A percentile compares a stretch with the other conserved stretches of the same genome.
Evolutionary conservation across 2,888 invertebrate species (phyloP).

Genomic region (Plutella xylostella): DNA sequence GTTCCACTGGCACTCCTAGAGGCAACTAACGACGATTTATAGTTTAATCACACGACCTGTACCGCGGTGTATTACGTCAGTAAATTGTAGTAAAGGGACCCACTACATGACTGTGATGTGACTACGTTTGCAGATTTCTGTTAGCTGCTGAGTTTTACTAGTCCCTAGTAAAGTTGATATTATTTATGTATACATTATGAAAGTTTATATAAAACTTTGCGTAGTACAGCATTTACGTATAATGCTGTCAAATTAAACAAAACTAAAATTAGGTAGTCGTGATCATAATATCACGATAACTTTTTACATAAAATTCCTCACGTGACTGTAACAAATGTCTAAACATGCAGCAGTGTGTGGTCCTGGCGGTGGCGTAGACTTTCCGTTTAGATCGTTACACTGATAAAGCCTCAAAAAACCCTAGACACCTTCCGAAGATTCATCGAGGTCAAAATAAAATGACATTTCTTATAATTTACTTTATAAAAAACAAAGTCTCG

Average conservation of each 20-base stretch:
- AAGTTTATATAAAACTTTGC: too few relatives aligned
- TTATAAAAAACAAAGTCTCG: slow-evolving; percentile 1
- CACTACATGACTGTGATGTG: too few relatives aligned
- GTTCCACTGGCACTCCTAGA: background rate
- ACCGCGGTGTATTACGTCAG: slow-evolving; percentile 52
- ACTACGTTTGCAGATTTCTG: too few relatives aligned
- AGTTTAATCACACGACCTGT: slow-evolving; percentile 60
- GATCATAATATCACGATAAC: too few relatives aligned
- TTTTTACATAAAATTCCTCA: slow-evolving; percentile 6
- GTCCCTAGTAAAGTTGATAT: too few relatives aligned
- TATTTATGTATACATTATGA: too few relatives aligned
- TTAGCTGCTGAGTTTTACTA: too few relatives aligned
- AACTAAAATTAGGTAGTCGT: too few relatives aligned
- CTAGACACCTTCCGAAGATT: slow-evolving; percentile 27
- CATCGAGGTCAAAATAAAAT: slow-evolving; percentile 23
- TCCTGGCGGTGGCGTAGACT: slow-evolving; percentile 24
- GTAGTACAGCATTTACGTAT: too few relatives aligned
- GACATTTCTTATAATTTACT: slow-evolving; percentile 6
- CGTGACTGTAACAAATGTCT: background rate
- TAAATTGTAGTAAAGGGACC: slow-evolving; percentile 37
- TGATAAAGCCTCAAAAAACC: slow-evolving; percentile 25
- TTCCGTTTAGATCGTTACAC: slow-evolving; percentile 33
- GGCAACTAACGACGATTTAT: slow-evolving; percentile 43
- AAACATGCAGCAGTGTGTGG: slow-evolving; percentile 29
- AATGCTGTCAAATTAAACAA: too few relatives aligned